phyloP scores from a whole-genome alignment of 2,797 vertebrate species.

The Acanthiza pusilla region DNA sequence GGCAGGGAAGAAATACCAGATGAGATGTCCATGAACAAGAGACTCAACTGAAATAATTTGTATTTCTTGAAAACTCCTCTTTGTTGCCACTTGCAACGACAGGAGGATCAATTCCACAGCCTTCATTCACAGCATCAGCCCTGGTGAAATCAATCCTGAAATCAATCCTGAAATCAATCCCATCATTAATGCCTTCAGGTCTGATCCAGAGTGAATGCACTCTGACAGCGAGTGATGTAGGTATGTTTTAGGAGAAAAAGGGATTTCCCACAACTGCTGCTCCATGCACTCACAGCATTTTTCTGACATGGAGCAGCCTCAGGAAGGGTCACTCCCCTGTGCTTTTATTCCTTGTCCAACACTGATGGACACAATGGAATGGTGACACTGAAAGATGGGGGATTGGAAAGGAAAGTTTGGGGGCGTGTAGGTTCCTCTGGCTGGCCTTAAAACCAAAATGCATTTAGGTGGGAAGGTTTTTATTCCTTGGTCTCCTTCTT shows the following conservation, averaged over 20 bases:
- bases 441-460: not conserved
- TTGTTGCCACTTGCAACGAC: not conserved
- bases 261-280: not conserved
- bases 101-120: not conserved
- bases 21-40: not conserved
- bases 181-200: not conserved
- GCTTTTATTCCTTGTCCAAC: not conserved
- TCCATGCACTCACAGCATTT: not conserved
- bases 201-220: not conserved
- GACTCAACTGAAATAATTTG: not conserved
- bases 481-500: not conserved
- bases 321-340: not conserved
- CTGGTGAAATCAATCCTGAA: conserved; percentile 37
- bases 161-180: conserved; percentile 30
- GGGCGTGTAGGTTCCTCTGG: not conserved
- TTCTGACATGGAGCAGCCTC: not conserved
- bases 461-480: not conserved
- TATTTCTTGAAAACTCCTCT: not conserved
- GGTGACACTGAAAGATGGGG: not conserved
- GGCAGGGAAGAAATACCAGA: not conserved
- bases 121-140: not conserved
- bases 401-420: not conserved
- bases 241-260: not conserved
- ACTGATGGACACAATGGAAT: fast-evolving
- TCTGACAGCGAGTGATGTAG: not conserved